A percentile compares a stretch with the other conserved stretches of the same genome.
Evolutionary conservation across 2,797 vertebrate genomes (phyloP).

Genomic region (Liasis olivaceus): DNA sequence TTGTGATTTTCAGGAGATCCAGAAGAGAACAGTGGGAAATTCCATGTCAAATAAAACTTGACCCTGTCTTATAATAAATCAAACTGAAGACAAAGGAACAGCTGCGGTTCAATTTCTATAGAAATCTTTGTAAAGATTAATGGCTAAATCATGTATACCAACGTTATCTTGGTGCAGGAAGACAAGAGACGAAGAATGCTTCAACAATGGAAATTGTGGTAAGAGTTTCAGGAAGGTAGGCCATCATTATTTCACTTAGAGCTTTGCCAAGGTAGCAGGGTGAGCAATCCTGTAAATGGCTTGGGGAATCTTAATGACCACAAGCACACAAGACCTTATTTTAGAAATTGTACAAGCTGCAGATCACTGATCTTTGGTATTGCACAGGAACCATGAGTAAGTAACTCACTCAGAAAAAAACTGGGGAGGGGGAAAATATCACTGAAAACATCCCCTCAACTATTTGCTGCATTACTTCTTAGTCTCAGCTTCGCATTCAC

Average conservation of each 20-base stretch:
- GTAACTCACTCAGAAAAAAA: not conserved
- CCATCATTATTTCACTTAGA: slow-evolving; percentile 26
- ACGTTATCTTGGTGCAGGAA: not conserved
- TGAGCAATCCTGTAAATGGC: slow-evolving; percentile 20
- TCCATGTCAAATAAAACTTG: not conserved
- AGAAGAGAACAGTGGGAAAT: not conserved
- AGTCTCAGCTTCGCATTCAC: not conserved
- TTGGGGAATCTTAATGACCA: slow-evolving; percentile 26
- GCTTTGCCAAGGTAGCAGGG: slow-evolving; percentile 8
- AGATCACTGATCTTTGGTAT: slow-evolving; percentile 18
- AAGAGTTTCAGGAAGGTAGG: not conserved
- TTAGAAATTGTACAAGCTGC: not conserved
- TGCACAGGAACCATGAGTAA: not conserved
- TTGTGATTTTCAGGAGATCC: not conserved
- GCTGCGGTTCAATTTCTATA: not conserved
- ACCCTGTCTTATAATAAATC: not conserved
- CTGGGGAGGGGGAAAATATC: not conserved
- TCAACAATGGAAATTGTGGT: not conserved
- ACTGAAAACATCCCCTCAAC: not conserved
- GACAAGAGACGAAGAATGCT: not conserved
- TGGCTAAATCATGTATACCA: not conserved
- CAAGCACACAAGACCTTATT: slow-evolving; percentile 8
- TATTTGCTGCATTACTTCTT: not conserved
- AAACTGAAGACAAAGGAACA: not conserved
- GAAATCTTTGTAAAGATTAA: not conserved